Evolutionary conservation across 2,113 vertebrate species (phyloP).

Genomic region (Oxygymnocypris stewartii): DNA sequence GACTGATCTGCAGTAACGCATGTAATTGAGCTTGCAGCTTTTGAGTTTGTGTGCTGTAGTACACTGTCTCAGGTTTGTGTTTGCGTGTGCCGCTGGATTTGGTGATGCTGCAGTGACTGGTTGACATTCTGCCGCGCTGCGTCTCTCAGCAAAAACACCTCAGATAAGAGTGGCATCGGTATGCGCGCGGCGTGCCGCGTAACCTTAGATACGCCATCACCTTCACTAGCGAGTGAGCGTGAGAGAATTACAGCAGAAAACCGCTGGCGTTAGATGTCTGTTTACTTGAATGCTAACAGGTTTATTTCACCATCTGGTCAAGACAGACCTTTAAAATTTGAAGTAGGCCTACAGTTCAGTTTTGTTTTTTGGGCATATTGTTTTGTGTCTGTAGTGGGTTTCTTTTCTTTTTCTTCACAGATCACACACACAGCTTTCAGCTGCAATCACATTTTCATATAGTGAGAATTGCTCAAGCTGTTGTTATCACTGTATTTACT

Average conservation of each 20-base stretch:
- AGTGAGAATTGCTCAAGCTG: neutral
- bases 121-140: slow-evolving; percentile 69
- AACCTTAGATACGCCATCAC: slow-evolving; percentile 41
- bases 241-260: neutral
- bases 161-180: slow-evolving; percentile 36
- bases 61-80: neutral
- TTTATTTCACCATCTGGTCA: neutral
- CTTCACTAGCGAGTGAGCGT: slow-evolving; percentile 6
- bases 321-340: neutral
- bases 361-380: neutral
- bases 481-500: neutral
- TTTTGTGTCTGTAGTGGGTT: neutral
- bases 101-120: slow-evolving; percentile 65
- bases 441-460: neutral
- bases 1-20: neutral
- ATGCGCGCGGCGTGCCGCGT: slow-evolving; percentile 17
- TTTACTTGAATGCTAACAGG: neutral
- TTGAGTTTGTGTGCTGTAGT: neutral
- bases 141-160: slow-evolving; percentile 41
- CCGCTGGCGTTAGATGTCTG: too few species aligned
- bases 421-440: neutral
- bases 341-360: neutral
- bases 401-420: neutral
- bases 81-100: neutral
- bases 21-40: neutral